Conservation (phyloP, 2,888 invertebrate species). For the Lasiommata megera region DNA sequence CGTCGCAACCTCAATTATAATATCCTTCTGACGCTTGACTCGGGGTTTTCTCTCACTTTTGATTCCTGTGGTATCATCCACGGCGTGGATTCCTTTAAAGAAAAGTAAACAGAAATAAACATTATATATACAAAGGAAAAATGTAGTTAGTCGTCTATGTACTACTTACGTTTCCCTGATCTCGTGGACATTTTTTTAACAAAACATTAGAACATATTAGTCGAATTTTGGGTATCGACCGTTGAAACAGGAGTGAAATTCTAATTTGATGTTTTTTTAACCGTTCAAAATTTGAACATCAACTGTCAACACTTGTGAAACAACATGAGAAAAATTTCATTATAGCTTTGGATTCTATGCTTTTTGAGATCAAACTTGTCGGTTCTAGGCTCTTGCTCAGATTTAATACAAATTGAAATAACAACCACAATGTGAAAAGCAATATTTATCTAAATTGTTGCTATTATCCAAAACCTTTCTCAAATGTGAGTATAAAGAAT, state of each 20-base stretch:
- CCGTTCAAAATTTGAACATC: not conserved
- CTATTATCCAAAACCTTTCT: too few relatives aligned
- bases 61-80: constrained; percentile 23
- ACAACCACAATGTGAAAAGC: too few relatives aligned
- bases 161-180: constrained; percentile 68
- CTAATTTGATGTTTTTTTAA: not conserved
- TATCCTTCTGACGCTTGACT: constrained; percentile 50
- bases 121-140: not conserved
- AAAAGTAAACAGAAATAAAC: not conserved
- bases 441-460: too few relatives aligned
- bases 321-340: too few relatives aligned
- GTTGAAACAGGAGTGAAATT: not conserved
- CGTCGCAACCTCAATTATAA: constrained; percentile 35
- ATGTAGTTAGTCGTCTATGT: not conserved
- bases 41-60: constrained; percentile 53
- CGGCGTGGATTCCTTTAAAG: constrained; percentile 57
- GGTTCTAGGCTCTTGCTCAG: too few relatives aligned
- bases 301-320: not conserved
- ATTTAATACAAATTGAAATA: too few relatives aligned
- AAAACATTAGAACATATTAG: not conserved
- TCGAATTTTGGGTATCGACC: not conserved
- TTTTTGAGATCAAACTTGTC: too few relatives aligned
- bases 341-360: too few relatives aligned
- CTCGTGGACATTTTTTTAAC: constrained; percentile 60
- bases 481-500: too few relatives aligned